phyloP scores from a whole-genome alignment of 2,113 vertebrate genomes.

The Phyllostomus hastatus region DNA sequence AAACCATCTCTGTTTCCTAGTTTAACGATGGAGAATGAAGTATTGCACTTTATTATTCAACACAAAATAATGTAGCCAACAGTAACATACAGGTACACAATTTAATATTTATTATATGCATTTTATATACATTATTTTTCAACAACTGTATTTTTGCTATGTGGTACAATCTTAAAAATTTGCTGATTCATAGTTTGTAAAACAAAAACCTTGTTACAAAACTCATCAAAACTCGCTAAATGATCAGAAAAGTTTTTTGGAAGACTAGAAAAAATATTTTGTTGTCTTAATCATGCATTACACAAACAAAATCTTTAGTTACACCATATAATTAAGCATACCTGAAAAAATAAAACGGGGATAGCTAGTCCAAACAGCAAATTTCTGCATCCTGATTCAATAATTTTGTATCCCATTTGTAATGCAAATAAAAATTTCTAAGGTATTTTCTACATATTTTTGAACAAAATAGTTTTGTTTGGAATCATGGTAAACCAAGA shows the following conservation, averaged over 20 bases:
- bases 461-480: conserved; percentile 77
- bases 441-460: conserved; percentile 76
- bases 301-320: conserved; percentile 94
- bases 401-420: conserved; percentile 80
- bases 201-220: conserved; percentile 94
- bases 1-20: conserved; percentile 75
- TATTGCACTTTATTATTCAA: conserved; percentile 83
- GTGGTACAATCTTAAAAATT: conserved; percentile 99
- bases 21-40: conserved; percentile 76
- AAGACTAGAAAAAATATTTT: conserved; percentile 99
- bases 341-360: conserved; percentile 85
- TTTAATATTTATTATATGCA: conserved; percentile 99
- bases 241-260: conserved; percentile 92
- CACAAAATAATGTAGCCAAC: conserved; percentile 86
- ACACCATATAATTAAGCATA: conserved; percentile 90
- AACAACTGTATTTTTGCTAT: conserved; percentile 93
- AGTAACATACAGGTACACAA: conserved; percentile 96
- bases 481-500: conserved; percentile 80
- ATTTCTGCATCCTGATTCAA: conserved; percentile 86
- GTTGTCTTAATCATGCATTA: conserved; percentile 99
- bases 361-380: conserved; percentile 85
- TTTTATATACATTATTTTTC: conserved; percentile 99
- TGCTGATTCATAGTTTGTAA: conserved; percentile 94
- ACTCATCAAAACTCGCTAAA: conserved; percentile 97
- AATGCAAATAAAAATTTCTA: conserved; percentile 82